Conservation (phyloP, 1,140 invertebrate genomes). For the Coptotermes formosanus region DNA sequence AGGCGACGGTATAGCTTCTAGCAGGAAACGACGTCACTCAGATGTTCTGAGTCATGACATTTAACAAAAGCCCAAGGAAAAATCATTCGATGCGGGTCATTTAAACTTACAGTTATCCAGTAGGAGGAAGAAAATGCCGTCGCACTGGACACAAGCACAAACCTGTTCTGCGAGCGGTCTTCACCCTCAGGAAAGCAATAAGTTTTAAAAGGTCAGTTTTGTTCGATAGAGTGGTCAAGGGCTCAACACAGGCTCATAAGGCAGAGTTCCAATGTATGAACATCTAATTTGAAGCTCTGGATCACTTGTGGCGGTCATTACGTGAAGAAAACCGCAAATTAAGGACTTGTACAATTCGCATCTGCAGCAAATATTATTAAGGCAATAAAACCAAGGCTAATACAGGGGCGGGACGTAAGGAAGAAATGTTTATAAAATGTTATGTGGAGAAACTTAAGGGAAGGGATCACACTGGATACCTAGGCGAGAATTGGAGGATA, state of each 20-base stretch:
- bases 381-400: neutral
- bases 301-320: too few relatives aligned
- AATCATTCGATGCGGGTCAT: conserved; percentile 6
- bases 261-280: neutral
- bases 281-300: neutral
- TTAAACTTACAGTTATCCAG: conserved; percentile 3
- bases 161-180: neutral
- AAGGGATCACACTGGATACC: too few relatives aligned
- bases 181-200: neutral
- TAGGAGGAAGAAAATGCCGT: neutral
- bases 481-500: neutral
- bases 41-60: neutral
- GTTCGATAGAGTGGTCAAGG: neutral
- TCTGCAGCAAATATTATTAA: neutral
- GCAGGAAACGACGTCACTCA: neutral
- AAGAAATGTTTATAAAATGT: neutral
- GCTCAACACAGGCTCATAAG: neutral
- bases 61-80: conserved; percentile 8
- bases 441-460: neutral
- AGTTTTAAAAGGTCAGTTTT: neutral
- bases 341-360: neutral
- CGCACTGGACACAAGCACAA: neutral
- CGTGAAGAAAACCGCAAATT: neutral
- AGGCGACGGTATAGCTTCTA: too few relatives aligned
- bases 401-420: neutral